Evolutionary conservation across 1,140 invertebrate genomes (phyloP), one percentile per base, ranked within the genome.

Genomic region (Pogonomyrmex californicus): DNA sequence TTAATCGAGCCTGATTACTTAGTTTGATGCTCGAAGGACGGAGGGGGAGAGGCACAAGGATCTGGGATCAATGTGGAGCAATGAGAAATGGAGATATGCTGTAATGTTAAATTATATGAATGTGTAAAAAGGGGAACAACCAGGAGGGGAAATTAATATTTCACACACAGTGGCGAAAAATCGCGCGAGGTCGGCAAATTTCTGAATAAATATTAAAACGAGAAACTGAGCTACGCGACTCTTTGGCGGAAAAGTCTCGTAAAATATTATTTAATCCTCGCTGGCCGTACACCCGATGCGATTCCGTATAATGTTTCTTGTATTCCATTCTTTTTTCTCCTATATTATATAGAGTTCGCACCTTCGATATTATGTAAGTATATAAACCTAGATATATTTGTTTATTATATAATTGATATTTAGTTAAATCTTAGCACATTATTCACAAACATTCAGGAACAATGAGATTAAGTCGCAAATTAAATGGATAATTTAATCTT

Each of bases 131-230:
- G 85, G 56, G 49, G 47, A 85, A 94, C 94, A 86, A 94, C 93
- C 94, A 95, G 94, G 92, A 95, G 94, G 95, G 92, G 95, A 95
- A 95, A 94, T 90, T 95, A 95, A 95, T 95, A 95, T 95, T 93
- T 90, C 78, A 70, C 87, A 33, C 9, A 30, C 2, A 36, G 36
- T 87, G 62, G 54, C 51, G 88, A 88, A 71, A 78, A 91, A 76
- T 85, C 85, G 88, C 82, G 76, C 81, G 79, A 82, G 56, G 23
- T 88, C 47, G 56, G 44, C 73, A 51, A 77, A 75, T 65, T 85
- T 81, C 44, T 33, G 54, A 88, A 87, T 89, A 87, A 90, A 88
- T 88, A 87, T 88, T 75, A 88, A 73, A 56, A 86, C 33, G 86
- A 91, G 73, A 77, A 77, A 54, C 38, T 63, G 41, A 63, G 41